Conservation (phyloP, 2,888 invertebrate genomes). For the Odontomyia ornata region DNA sequence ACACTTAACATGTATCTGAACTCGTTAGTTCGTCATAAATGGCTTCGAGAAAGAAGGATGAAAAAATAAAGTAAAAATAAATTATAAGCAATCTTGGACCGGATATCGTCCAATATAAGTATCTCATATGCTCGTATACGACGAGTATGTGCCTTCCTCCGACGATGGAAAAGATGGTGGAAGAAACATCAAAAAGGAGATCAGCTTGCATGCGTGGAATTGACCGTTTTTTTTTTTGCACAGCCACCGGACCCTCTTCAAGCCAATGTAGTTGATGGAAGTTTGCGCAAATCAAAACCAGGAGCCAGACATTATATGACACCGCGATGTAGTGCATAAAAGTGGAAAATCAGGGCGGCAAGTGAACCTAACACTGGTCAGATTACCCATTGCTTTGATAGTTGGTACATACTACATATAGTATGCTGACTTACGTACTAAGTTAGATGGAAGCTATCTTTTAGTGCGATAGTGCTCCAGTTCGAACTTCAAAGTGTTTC, state of each 20-base stretch:
- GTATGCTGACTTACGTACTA: too few species aligned
- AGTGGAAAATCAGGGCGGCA: constrained; percentile 15
- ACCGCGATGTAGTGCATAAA: neutral
- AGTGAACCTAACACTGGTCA: constrained; percentile 13
- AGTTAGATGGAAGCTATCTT: too few species aligned
- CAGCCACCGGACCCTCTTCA: too few species aligned
- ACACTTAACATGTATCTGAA: neutral
- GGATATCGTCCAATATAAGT: neutral
- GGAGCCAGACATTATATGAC: constrained; percentile 5
- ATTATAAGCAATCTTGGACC: neutral
- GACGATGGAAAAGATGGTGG: neutral
- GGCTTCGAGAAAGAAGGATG: neutral
- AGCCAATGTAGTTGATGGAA: neutral
- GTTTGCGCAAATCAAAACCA: neutral
- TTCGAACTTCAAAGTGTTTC: too few species aligned
- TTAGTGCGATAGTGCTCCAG: too few species aligned
- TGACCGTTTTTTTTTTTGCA: too few species aligned
- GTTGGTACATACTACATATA: too few species aligned
- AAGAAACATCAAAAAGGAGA: neutral
- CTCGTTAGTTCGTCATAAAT: neutral
- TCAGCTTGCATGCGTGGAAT: neutral
- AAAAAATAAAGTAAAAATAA: neutral
- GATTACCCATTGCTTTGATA: neutral
- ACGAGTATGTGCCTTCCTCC: too few species aligned
- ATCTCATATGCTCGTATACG: neutral